Conservation (phyloP, 23 tunicate genomes). For the Botrylloides violaceus region DNA sequence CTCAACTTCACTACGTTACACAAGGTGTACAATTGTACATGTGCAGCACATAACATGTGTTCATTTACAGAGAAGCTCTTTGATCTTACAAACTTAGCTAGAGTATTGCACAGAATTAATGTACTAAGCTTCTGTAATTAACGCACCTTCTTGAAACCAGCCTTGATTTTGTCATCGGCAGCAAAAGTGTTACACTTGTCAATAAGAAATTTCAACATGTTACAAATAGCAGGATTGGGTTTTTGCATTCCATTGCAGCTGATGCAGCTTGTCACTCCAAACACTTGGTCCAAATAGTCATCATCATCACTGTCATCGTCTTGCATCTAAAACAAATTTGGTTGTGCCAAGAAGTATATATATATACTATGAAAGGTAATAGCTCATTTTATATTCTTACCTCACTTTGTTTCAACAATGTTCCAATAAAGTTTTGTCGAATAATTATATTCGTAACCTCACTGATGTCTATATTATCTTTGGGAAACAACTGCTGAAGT, state of each 20-base stretch:
- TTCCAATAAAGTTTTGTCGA: constrained; percentile 68
- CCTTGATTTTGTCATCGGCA: constrained; percentile 26
- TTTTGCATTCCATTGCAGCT: constrained; percentile 21
- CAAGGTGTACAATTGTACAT: background rate
- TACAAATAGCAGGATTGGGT: background rate
- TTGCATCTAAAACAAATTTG: background rate
- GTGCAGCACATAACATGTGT: no score
- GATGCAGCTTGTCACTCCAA: constrained; percentile 27
- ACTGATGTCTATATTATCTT: constrained; percentile 30
- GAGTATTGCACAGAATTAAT: background rate
- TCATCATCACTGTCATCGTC: constrained; percentile 17
- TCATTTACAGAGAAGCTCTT: no score
- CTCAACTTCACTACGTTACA: background rate
- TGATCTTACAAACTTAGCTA: no score
- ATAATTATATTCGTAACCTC: constrained; percentile 35
- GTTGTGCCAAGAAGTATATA: background rate
- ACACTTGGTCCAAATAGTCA: constrained; percentile 36
- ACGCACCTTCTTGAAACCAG: constrained; percentile 28
- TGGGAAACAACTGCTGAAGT: constrained; percentile 46
- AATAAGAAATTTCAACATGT: background rate
- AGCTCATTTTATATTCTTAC: no score
- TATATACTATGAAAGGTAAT: no score
- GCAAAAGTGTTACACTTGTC: background rate
- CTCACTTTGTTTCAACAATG: constrained; percentile 56
- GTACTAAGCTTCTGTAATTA: background rate